Evolutionary conservation across 92 coral and sea anemone species (phyloP).

Genomic region (Paramuricea clavata): DNA sequence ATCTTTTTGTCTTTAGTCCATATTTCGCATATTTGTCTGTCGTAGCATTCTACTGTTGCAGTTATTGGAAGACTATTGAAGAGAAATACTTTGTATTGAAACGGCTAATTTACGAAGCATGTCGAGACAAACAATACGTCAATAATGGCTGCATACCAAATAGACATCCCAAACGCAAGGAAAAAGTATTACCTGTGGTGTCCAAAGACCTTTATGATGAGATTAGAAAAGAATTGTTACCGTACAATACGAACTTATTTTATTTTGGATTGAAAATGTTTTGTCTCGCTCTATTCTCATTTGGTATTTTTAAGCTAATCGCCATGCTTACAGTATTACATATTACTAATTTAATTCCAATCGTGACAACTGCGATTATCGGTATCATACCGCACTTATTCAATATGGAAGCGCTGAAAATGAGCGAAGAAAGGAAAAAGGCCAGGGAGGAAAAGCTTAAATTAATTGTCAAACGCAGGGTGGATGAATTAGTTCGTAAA

Average conservation of each 20-base stretch:
- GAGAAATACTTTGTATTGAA: conserved; percentile 7
- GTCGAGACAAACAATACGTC: background rate
- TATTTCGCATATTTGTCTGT: conserved; percentile 9
- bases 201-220: background rate
- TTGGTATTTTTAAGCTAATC: background rate
- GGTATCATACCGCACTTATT: background rate
- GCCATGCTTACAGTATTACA: background rate
- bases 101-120: background rate
- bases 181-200: conserved; percentile 1
- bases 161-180: background rate
- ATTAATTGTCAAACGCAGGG: background rate
- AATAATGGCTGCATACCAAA: background rate
- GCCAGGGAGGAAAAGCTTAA: background rate
- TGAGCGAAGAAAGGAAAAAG: background rate
- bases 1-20: background rate
- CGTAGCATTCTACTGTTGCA: background rate
- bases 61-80: background rate
- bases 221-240: background rate
- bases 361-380: background rate
- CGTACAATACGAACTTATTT: background rate
- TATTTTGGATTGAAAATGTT: background rate
- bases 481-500: background rate
- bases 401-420: background rate
- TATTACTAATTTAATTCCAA: background rate
- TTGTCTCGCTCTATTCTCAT: background rate